A percentile compares a stretch with the other conserved stretches of the same genome.
phyloP scores from a whole-genome alignment of 2,888 invertebrate species.

The Alviniconcha strummeri region DNA sequence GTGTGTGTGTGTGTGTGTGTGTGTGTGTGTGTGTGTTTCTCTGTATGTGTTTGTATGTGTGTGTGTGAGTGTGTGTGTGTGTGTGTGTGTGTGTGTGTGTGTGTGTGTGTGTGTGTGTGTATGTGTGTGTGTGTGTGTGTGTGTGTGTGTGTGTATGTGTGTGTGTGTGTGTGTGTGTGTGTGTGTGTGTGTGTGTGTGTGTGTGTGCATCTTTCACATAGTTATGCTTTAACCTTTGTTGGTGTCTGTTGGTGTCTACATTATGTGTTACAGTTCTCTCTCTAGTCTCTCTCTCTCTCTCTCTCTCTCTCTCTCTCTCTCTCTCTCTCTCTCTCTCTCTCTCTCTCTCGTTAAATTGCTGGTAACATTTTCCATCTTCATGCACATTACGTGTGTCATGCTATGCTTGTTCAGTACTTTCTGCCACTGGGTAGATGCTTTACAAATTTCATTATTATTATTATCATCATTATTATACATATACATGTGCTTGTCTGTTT shows the following conservation, averaged over 20 bases:
- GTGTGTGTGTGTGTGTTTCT: not conserved
- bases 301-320: not conserved
- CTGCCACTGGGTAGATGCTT: too few relatives aligned
- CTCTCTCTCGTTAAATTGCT: not conserved
- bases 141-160: not conserved
- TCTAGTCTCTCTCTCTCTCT: not conserved
- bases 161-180: not conserved
- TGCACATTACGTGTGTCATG: too few relatives aligned
- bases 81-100: not conserved
- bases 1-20: not conserved
- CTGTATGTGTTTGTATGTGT: not conserved
- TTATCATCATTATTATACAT: too few relatives aligned
- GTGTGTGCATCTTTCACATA: not conserved
- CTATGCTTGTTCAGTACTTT: too few relatives aligned
- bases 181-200: not conserved
- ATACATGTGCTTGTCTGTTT: too few relatives aligned
- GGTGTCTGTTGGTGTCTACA: too few relatives aligned
- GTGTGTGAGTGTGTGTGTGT: not conserved
- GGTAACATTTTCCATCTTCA: not conserved
- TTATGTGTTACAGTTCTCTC: too few relatives aligned
- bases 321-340: not conserved
- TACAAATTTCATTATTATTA: too few relatives aligned
- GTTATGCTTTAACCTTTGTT: too few relatives aligned
- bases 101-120: not conserved
- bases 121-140: not conserved